Base-by-base conservation (phyloP, 2,888 invertebrate genomes). In the Thymelicus acteon region DNA sequence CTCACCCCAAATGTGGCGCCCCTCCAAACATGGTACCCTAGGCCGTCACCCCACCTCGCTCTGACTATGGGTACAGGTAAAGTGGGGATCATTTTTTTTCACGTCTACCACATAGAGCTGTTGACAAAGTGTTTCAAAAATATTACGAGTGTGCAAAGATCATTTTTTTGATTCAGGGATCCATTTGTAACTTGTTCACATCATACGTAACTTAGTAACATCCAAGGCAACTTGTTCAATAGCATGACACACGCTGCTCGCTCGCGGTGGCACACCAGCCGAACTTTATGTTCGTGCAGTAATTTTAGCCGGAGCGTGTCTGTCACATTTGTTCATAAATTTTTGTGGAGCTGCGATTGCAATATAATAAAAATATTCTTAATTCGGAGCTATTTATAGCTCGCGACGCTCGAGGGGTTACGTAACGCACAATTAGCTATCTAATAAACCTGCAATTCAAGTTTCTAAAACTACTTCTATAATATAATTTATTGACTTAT, bases 291-390 rank as follows among this genome's bases (percentile, higher is more conserved):
- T 57, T 65, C 65, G 19, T 52, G 64, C 44, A 66, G 66, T 66
- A 66, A 66, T 58, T 66, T 66, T 48, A 66, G 57, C 58, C 44
- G 24, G 13, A 31, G 47, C 65, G 47, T 47, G 66, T 47, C 58
- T 66, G 66, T 66, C 66, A 66, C 66, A 66, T 66, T 58, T 58
- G 47, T 47, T 58, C 57, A 66, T 66, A 66, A 62, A 57, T 47
- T 66, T 57, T 58, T 66, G 47, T 58, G n/a, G 58, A 58, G 58
- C 37, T 52, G 49, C 31, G 57, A 57, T 66, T 66, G 66, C 66
- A 47, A 37, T 58, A 66, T 49, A 63, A 49, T 63, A 52, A 39
- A 39, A 64, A 10, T 47, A 37, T 58, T 58, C 19, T 66, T 58
- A 54, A 58, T 66, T 66, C 44, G 40, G 58, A 47, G 54, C 39